These are phyloP conservation scores for Mimumesa dahlbomi DNA, from an alignment of 2,888 invertebrate species.

Conservation along the genomic window DNA sequence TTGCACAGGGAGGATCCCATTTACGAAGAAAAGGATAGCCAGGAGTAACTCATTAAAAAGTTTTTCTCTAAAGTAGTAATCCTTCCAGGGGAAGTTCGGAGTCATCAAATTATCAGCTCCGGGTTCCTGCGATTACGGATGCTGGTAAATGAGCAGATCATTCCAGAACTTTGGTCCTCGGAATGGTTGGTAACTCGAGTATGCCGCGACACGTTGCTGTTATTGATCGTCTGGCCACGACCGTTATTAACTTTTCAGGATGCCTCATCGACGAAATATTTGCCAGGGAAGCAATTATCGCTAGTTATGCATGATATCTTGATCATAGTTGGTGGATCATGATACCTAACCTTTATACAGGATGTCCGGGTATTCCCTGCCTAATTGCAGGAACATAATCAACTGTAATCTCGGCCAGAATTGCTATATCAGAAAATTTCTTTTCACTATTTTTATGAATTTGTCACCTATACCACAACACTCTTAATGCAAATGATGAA, in stretches of 20 bases:
- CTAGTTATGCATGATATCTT: no score
- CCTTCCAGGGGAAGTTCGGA: conserved; percentile 29
- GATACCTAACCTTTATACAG: no score
- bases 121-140: conserved; percentile 31
- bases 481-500: no score
- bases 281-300: not conserved
- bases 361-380: no score
- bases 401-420: no score
- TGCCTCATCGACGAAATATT: not conserved
- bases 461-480: no score
- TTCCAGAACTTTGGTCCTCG: conserved; percentile 29
- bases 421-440: no score
- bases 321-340: no score
- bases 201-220: conserved; percentile 15
- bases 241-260: conserved; percentile 33
- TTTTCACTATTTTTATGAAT: no score
- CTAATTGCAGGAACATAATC: no score
- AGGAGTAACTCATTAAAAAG: conserved; percentile 55
- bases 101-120: conserved; percentile 50
- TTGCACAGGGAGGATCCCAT: conserved; percentile 28
- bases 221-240: conserved; percentile 36
- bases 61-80: conserved; percentile 45
- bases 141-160: conserved; percentile 46
- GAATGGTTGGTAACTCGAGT: not conserved
- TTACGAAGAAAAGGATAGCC: not conserved